Conservation (phyloP, 1,140 invertebrate species). For the Drosophila funebris region DNA sequence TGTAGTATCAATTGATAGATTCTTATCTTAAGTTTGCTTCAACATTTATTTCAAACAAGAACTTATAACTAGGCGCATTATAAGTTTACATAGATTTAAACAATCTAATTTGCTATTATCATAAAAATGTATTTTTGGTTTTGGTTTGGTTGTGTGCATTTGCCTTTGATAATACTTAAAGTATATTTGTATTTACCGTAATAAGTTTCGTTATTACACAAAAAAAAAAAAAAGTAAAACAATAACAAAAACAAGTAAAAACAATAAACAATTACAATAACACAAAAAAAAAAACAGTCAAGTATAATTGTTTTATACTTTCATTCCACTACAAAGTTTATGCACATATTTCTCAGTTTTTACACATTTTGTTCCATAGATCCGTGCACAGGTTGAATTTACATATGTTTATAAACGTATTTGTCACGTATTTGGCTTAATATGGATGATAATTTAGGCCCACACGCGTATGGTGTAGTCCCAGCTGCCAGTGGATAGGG, state of each 20-base stretch:
- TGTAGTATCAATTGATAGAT: neutral
- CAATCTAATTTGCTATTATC: conserved; percentile 17
- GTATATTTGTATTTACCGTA: conserved; percentile 36
- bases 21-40: conserved; percentile 36
- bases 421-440: neutral
- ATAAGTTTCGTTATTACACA: conserved; percentile 20
- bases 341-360: too few species aligned
- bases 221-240: conserved; percentile 14
- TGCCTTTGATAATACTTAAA: conserved; percentile 46
- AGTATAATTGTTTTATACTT: conserved; percentile 32
- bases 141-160: conserved; percentile 41
- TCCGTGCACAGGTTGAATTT: conserved; percentile 1
- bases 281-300: neutral
- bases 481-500: conserved; percentile 98
- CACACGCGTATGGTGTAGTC: conserved; percentile 96
- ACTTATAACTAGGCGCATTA: conserved; percentile 69
- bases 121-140: conserved; percentile 19
- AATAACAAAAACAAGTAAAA: neutral
- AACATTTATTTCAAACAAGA: conserved; percentile 81
- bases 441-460: conserved; percentile 54
- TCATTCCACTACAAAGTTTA: too few species aligned
- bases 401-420: neutral
- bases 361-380: too few species aligned
- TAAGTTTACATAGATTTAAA: conserved; percentile 55
- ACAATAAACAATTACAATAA: neutral